Evolutionary conservation across 2,797 vertebrate species (phyloP), one percentile per base, ranked within the genome.

Genomic region (Varecia variegata): DNA sequence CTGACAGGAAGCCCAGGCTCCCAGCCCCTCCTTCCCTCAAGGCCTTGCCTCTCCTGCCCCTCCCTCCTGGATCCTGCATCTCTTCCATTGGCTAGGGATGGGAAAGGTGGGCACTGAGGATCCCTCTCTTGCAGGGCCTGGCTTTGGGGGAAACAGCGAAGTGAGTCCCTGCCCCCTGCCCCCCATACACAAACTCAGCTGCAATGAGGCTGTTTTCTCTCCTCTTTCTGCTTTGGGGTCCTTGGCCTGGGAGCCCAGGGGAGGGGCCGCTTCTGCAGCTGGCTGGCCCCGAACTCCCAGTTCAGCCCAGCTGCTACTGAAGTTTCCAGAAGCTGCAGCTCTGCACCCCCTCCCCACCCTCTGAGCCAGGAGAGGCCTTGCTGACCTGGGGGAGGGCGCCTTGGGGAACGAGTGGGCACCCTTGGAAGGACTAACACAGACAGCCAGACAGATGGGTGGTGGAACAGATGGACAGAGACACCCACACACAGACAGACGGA

Each of bases 381-480:
- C 84, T 97, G 97, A 97, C 98, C 97, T 96, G 84, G 81, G 74
- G 81, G 96, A 93, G 84, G 71, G 71, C 40, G n/a, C 35, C 80
- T 95, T 77, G 43, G 68, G 79, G 82, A 93, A 85, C 1, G 67
- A 91, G 96, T 88, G 93, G 93, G 90, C 62, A 96, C 95, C 91
- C 92, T 97, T 90, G 45, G 67, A 92, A 97, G 97, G 96, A 95
- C 90, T 94, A 68, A 86, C 90, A 73, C 96, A 98, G 97, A 95
- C 96, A 96, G 80, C 88, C 93, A 94, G 96, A 97, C 97, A 97
- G 96, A 97, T 97, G 97, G 97, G 84, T 90, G 93, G 91, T 71
- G 23, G 83, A 97, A 96, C 97, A 98, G 97, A 97, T 97, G 97
- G 97, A 97, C 97, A 97, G 79, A 81, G 88, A 97, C 95, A 88